Evolutionary conservation across 1,140 invertebrate species (phyloP).

Genomic region (Pseudoatta argentina): DNA sequence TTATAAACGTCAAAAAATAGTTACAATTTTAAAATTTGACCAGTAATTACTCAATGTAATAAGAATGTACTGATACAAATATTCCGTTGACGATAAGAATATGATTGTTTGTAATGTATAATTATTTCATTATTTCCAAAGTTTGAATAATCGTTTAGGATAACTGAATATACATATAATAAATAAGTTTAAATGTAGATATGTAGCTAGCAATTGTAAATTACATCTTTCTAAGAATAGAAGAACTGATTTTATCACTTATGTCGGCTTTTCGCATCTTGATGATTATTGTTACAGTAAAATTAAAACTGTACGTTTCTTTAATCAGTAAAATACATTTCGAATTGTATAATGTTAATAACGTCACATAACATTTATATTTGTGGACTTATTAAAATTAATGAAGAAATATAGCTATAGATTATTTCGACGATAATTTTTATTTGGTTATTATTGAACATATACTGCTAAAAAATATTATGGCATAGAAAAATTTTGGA

Average conservation of each 20-base stretch:
- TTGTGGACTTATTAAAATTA: background rate
- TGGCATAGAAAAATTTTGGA: too few relatives aligned
- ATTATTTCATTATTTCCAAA: constrained; percentile 26
- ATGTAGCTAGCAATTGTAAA: constrained; percentile 58
- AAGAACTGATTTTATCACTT: background rate
- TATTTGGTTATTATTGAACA: background rate
- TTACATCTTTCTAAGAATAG: constrained; percentile 35
- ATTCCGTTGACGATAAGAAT: background rate
- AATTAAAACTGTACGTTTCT: constrained; percentile 8
- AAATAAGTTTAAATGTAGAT: constrained; percentile 61
- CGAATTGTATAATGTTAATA: background rate
- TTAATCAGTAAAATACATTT: constrained; percentile 27
- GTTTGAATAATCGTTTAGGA: constrained; percentile 46
- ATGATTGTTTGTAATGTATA: too few relatives aligned
- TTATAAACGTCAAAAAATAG: background rate
- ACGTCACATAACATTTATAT: background rate
- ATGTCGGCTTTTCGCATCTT: background rate
- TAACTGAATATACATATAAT: constrained; percentile 13
- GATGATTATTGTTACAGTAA: background rate
- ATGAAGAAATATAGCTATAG: background rate
- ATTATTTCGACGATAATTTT: background rate
- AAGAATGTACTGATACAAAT: background rate
- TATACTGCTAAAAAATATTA: too few relatives aligned
- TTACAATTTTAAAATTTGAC: background rate
- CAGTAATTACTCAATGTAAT: background rate